A percentile compares a stretch with the other conserved stretches of the same genome.
These are phyloP conservation scores for Aphaenogaster rudis DNA, from an alignment of 1,140 invertebrate genomes.

Conservation along the genomic window DNA sequence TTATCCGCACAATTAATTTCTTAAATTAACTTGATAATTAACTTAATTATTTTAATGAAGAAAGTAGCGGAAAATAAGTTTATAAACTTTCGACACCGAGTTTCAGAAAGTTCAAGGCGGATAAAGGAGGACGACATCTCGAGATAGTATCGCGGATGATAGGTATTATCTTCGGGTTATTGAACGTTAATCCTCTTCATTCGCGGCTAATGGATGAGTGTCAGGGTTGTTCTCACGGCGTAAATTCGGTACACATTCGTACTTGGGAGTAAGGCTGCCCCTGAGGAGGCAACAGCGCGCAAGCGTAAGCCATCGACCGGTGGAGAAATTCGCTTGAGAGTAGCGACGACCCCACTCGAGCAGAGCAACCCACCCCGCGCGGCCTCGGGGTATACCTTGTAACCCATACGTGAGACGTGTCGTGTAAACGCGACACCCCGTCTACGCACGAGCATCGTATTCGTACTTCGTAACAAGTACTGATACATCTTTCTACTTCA, in stretches of 20 bases:
- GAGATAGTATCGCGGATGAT: slow-evolving; percentile 31
- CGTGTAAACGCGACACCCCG: slow-evolving; percentile 63
- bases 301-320: slow-evolving; percentile 76
- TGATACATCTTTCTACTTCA: not conserved
- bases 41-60: not conserved
- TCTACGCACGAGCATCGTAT: slow-evolving; percentile 19
- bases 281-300: slow-evolving; percentile 51
- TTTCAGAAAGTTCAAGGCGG: slow-evolving; percentile 14
- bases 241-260: slow-evolving; percentile 29
- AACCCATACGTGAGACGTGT: slow-evolving; percentile 44
- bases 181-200: slow-evolving; percentile 45
- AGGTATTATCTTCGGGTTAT: slow-evolving; percentile 42
- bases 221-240: slow-evolving; percentile 28
- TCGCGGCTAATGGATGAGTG: slow-evolving; percentile 32
- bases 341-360: slow-evolving; percentile 34
- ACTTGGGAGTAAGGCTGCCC: slow-evolving; percentile 18
- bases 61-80: not conserved
- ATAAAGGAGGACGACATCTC: slow-evolving; percentile 27
- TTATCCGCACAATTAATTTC: not conserved
- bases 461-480: not conserved
- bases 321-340: slow-evolving; percentile 69
- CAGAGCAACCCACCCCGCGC: slow-evolving; percentile 6
- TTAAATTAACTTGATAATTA: not conserved
- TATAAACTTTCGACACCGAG: not conserved
- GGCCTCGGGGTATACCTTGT: slow-evolving; percentile 56